Evolutionary conservation across 2,113 vertebrate species (phyloP).

Genomic region (Pleuronectes platessa): DNA sequence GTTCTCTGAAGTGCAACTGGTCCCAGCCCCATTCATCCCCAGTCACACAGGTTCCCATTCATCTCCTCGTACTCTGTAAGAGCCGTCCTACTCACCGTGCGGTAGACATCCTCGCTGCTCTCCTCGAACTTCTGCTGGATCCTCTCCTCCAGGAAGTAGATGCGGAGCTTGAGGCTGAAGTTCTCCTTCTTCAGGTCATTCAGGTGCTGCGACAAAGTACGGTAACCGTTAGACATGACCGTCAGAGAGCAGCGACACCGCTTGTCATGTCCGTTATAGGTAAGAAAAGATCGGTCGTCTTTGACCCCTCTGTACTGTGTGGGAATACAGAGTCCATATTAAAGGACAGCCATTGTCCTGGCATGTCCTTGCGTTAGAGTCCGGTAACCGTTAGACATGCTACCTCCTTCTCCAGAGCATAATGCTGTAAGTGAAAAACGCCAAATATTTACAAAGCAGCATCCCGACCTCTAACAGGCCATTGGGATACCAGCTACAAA

Average conservation of each 20-base stretch:
- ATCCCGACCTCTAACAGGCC: slow-evolving; percentile 27
- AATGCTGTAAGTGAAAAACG: slow-evolving; percentile 2
- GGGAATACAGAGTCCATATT: slow-evolving; percentile 46
- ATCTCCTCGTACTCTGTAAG: background rate
- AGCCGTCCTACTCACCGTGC: slow-evolving; percentile 84
- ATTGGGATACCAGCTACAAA: slow-evolving; percentile 25
- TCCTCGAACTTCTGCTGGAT: slow-evolving; percentile 96
- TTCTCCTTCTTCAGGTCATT: slow-evolving; percentile 99
- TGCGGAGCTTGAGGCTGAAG: slow-evolving; percentile 99
- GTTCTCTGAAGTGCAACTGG: background rate
- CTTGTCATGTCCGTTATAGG: slow-evolving; percentile 59
- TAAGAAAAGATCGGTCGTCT: slow-evolving; percentile 49
- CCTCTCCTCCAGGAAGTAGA: slow-evolving; percentile 98
- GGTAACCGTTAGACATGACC: slow-evolving; percentile 97
- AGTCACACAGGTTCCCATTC: background rate
- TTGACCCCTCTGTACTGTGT: slow-evolving; percentile 28
- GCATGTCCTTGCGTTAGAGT: slow-evolving; percentile 51
- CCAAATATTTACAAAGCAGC: slow-evolving; percentile 33
- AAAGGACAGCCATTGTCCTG: slow-evolving; percentile 31
- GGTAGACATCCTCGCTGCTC: slow-evolving; percentile 91
- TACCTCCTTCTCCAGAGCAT: slow-evolving; percentile 44
- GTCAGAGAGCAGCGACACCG: slow-evolving; percentile 55
- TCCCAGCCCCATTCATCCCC: background rate
- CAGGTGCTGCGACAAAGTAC: slow-evolving; percentile 98
- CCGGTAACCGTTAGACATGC: slow-evolving; percentile 55